Base-by-base conservation (phyloP, 2,797 vertebrate genomes). In the Glossophaga mutica region DNA sequence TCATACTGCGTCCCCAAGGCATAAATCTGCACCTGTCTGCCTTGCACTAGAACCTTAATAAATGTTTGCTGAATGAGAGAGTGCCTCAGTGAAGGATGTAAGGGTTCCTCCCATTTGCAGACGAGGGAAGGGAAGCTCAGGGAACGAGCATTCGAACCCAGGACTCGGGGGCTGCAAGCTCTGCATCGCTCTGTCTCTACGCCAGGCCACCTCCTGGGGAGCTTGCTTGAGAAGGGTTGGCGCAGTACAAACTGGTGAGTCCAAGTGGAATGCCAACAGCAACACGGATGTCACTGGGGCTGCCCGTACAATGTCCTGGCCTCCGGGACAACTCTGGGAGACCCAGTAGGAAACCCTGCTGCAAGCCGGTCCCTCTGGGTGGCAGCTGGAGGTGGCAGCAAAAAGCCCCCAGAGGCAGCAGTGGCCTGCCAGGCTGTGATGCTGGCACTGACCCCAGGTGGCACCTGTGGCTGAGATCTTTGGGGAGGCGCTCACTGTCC, bases 251-350 rank as follows among this genome's bases (percentile, higher is more conserved):
- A 29, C 46, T 15, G 34, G 52, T 0, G 2, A 22, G 1, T 55
- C 26, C 57, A 79, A 67, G 91, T 67, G 65, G 84, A 10, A 89
- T 84, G 70, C 81, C 90, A 92, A 92, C n/a, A 3, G 34, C 39
- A 44, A 24, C 9, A 44, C 59, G 52, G 81, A 68, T 26, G 2
- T 21, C 42, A 12, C 87, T 5, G 14, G 32, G 19, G 24, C 78
- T 11, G 5, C 70, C 57, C 16, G 5, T 29, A 0, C 19, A n/a
- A 1, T n/a, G 4, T 48, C 70, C 87, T 16, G 21, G 71, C 59
- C 46, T 46, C 67, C 16, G 67, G 48, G 62, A 39, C 6, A 34
- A 9, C 34, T 16, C 82, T 44, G 14, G 14, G 37, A 24, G 42
- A 32, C 2, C 11, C 50, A 19, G 39, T 8, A 11, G 18, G 52